These are phyloP conservation scores for Ostrea edulis DNA, from an alignment of 1,140 invertebrate genomes.

Conservation along the genomic window DNA sequence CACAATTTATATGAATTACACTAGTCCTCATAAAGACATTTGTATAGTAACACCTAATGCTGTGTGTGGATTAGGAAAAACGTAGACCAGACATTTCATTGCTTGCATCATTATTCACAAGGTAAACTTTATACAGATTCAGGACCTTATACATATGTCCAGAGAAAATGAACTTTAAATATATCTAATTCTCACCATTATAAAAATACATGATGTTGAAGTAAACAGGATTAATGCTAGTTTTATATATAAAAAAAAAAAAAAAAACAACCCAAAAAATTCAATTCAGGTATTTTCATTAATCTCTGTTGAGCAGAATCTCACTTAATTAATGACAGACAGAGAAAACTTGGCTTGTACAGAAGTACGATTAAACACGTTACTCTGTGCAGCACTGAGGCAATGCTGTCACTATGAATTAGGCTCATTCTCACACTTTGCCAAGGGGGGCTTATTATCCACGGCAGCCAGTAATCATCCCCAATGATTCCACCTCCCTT, in stretches of 20 bases:
- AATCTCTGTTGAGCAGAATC: not conserved
- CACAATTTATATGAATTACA: no score
- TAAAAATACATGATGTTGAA: not conserved
- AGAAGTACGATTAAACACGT: conserved; percentile 8
- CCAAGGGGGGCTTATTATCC: not conserved
- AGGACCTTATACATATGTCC: no score
- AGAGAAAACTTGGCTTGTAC: not conserved
- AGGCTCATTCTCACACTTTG: conserved; percentile 28
- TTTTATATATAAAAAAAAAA: not conserved
- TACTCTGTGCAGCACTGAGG: not conserved
- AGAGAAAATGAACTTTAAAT: no score
- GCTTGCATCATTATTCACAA: no score
- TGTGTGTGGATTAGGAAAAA: no score
- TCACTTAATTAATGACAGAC: conserved; percentile 27
- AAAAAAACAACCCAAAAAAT: not conserved
- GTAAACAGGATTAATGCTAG: not conserved
- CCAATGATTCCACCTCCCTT: not conserved
- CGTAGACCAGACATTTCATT: no score
- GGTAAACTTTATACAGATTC: no score
- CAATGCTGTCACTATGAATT: conserved; percentile 16
- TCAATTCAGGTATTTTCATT: not conserved
- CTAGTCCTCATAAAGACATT: no score
- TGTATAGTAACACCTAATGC: no score
- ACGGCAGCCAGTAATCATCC: not conserved
- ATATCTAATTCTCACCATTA: no score